Conservation (phyloP, 1,140 invertebrate species). For the Drosophila chauvacae region DNA sequence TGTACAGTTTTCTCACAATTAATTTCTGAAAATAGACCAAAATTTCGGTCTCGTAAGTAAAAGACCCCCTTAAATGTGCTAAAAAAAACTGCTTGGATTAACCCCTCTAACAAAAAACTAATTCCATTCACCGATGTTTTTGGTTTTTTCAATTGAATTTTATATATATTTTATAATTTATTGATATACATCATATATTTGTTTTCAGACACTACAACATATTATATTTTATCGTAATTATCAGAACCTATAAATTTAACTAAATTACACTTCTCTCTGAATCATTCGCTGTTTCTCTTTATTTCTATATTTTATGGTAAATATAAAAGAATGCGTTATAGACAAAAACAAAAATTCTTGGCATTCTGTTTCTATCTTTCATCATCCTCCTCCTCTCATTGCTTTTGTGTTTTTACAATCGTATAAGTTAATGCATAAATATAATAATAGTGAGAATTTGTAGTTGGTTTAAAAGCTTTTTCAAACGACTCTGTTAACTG, state of each 20-base stretch:
- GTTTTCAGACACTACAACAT: constrained; percentile 60
- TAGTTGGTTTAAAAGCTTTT: constrained; percentile 74
- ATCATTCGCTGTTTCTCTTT: constrained; percentile 22
- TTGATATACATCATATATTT: constrained; percentile 71
- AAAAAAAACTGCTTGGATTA: neutral
- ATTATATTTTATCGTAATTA: constrained; percentile 47
- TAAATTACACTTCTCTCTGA: constrained; percentile 61
- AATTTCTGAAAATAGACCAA: too few relatives aligned
- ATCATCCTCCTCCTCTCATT: constrained; percentile 16
- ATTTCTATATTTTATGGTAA: constrained; percentile 45
- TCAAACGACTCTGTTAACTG: constrained; percentile 45
- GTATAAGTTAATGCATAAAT: constrained; percentile 55
- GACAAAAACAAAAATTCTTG: constrained; percentile 52
- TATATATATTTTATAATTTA: constrained; percentile 63
- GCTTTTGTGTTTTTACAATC: constrained; percentile 46
- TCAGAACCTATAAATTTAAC: constrained; percentile 57
- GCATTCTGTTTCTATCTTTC: constrained; percentile 10
- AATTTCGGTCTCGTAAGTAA: too few relatives aligned
- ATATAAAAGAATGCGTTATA: constrained; percentile 57
- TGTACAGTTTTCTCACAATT: too few relatives aligned
- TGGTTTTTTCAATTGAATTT: constrained; percentile 4
- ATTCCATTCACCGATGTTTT: neutral
- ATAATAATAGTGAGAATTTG: constrained; percentile 78
- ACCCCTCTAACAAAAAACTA: neutral
- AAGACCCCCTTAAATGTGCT: too few relatives aligned